These are phyloP conservation scores for Trichopoda pennipes DNA, from an alignment of 2,888 invertebrate genomes.

Conservation along the genomic window DNA sequence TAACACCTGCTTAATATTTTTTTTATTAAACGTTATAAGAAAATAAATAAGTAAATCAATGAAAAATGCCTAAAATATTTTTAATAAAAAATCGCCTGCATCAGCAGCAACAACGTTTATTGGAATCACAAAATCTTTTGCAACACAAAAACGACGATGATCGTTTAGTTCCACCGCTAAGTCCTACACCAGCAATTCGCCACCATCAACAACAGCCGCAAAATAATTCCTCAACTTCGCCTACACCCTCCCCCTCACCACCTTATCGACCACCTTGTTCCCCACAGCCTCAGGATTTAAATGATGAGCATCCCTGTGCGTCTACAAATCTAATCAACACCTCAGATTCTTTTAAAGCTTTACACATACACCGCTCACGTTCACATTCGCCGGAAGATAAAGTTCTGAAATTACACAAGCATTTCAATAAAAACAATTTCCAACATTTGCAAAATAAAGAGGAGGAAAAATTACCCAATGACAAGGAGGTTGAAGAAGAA, in stretches of 20 bases:
- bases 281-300: constrained; percentile 73
- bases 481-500: not conserved
- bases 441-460: not conserved
- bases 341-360: constrained; percentile 58
- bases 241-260: constrained; percentile 16
- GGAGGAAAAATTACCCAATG: not conserved
- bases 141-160: constrained; percentile 84
- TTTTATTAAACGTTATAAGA: constrained; percentile 17
- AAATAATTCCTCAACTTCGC: constrained; percentile 29
- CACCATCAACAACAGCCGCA: constrained; percentile 67
- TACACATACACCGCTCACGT: constrained; percentile 64
- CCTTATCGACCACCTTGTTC: constrained; percentile 62
- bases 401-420: constrained; percentile 56
- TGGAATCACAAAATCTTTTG: constrained; percentile 92
- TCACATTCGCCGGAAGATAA: constrained; percentile 55
- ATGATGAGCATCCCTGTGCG: constrained; percentile 16
- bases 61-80: constrained; percentile 94
- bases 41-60: not conserved
- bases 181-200: constrained; percentile 81
- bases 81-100: constrained; percentile 94
- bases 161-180: constrained; percentile 84
- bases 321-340: constrained; percentile 39
- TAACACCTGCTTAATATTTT: not conserved
- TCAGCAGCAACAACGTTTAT: constrained; percentile 92
- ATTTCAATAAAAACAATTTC: constrained; percentile 14